Evolutionary conservation across 1,140 invertebrate species (phyloP), one percentile per base, ranked within the genome.

Genomic region (Conus ventricosus): DNA sequence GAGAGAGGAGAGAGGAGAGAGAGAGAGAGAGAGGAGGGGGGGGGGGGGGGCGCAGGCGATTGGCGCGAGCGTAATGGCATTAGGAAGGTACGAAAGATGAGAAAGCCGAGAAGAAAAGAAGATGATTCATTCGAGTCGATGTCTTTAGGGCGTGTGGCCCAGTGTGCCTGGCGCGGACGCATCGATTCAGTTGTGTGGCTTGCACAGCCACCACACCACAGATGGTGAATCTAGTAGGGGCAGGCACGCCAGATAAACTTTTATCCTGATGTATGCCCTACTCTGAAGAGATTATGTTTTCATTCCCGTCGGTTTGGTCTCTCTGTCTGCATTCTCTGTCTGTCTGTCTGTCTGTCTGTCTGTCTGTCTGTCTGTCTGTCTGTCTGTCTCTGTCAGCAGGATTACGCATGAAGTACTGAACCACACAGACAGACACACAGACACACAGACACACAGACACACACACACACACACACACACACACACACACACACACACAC

Each of bases 401-500:
- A 17, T 71, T 71, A 15, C 63, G 63, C 63, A 71, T 1, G 15
- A 71, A 17, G 63, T 71, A n/a, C 63, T 17, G 15, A n/a, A 15
- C 63, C 75, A 10, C 75, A 15, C 75, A 15, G 11, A 15, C 57
- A 11, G 1, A 15, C 1, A 11, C 4, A 11, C 57, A 11, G 0
- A 60, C 0, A 8, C 57, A 8, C 57, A 0, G 0, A 8, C 57
- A 0, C 57, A 60, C 57, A 8, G 1, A 8, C 57, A 60, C 57
- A 60, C 57, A 8, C 57, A 39, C 39, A 39, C 39, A 39, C 39
- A 11, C 57, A 11, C 57, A 11, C 81, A 55, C 81, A 55, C 81
- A 55, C 81, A 55, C 53, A 23, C 81, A 78, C 27, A 39, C n/a
- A 78, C 71, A 75, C 71, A 75, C 71, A 75, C 71, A 75, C 71